phyloP scores from a whole-genome alignment of 2,113 vertebrate genomes.

The Pedetes capensis region DNA sequence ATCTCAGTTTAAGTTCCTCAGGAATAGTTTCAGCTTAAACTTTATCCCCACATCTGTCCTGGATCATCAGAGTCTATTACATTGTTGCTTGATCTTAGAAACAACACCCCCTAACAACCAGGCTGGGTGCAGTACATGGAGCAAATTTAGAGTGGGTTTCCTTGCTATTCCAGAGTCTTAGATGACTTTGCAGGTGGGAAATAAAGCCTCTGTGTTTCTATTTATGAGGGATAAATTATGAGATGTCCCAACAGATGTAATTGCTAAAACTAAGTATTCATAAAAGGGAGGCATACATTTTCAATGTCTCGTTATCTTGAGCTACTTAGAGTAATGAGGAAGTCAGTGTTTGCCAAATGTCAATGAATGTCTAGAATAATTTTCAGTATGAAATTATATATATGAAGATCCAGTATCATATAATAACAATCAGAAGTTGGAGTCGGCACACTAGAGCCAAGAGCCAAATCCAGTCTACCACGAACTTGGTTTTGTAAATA shows the following conservation, averaged over 20 bases:
- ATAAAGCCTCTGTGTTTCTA: not conserved
- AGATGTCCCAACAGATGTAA: not conserved
- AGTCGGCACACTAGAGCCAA: not conserved
- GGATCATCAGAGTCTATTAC: conserved; percentile 47
- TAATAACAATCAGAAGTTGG: too few species aligned
- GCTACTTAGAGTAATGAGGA: not conserved
- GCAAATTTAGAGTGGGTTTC: not conserved
- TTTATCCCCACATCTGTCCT: conserved; percentile 30
- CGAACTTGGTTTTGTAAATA: not conserved
- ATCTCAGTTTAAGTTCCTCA: conserved; percentile 68
- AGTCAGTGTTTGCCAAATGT: not conserved
- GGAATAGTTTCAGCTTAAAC: conserved; percentile 61
- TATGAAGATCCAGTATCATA: not conserved
- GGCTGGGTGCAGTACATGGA: not conserved
- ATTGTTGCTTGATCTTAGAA: conserved; percentile 71
- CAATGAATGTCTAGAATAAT: not conserved
- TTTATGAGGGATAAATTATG: not conserved
- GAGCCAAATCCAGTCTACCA: not conserved
- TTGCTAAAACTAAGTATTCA: not conserved
- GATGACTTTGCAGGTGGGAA: not conserved
- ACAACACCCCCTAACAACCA: conserved; percentile 66
- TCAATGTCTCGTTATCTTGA: not conserved
- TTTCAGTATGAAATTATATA: not conserved
- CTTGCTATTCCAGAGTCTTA: not conserved
- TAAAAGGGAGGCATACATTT: not conserved